Percentiles rank a stretch among this genome's conserved stretches.
Conservation (phyloP, 2,797 vertebrate genomes). For the Serranus cabrilla region DNA sequence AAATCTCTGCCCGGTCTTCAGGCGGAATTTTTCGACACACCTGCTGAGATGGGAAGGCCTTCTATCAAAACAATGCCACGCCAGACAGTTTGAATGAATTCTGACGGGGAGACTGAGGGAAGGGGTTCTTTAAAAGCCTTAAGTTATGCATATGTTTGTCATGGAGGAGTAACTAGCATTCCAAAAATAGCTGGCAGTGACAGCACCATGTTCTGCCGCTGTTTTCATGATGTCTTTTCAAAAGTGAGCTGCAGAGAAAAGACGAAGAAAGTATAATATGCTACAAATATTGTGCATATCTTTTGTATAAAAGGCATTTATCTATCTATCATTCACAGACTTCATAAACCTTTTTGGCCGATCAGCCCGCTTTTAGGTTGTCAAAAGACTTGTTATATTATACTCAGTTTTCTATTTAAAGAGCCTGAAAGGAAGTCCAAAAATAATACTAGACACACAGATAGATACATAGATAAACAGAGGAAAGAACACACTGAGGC, state of each 20-base stretch:
- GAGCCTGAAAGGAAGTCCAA: not conserved
- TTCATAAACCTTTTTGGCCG: not conserved
- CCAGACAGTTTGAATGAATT: slow-evolving; percentile 29
- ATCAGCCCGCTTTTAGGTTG: not conserved
- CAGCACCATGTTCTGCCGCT: slow-evolving; percentile 18
- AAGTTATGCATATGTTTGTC: slow-evolving; percentile 52
- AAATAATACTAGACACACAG: not conserved
- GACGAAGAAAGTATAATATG: not conserved
- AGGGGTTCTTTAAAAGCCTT: slow-evolving; percentile 35
- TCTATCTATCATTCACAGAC: slow-evolving; percentile 7
- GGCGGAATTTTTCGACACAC: slow-evolving; percentile 42
- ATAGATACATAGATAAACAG: not conserved
- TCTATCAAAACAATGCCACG: slow-evolving; percentile 46
- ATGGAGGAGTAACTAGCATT: slow-evolving; percentile 29
- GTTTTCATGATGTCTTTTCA: slow-evolving; percentile 36
- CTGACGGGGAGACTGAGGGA: not conserved
- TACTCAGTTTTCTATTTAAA: not conserved
- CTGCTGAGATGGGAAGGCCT: slow-evolving; percentile 43
- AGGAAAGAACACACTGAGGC: not conserved
- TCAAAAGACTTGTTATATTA: not conserved
- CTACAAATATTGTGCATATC: not conserved
- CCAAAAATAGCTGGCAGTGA: slow-evolving; percentile 56
- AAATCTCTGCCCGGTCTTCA: slow-evolving; percentile 48
- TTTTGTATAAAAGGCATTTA: not conserved
- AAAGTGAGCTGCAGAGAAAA: slow-evolving; percentile 4